Base-by-base conservation (phyloP, 2,113 vertebrate genomes). In the Elephas maximus region DNA sequence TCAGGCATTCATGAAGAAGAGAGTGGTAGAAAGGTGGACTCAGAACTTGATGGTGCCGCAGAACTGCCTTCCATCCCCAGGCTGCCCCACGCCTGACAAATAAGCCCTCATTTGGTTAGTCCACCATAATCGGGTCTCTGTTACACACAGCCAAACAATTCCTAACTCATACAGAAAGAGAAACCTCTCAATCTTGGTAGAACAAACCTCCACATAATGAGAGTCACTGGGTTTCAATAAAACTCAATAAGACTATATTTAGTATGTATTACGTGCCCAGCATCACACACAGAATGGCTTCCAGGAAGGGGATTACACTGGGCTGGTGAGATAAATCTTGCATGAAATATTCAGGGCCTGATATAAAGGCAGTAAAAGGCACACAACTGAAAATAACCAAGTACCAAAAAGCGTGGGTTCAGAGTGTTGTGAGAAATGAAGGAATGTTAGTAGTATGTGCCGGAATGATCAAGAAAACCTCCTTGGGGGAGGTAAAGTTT, bases 351-450 rank as follows among this genome's bases (percentile, higher is more conserved):
- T 44, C 0, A 8, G 57, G 45, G 82, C 8, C 0, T 8, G 1
- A 21, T 0, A 0, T 14, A 3, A 9, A 5, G 2, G 14, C 4
- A 2, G 44, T 4, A 0, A 1, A 5, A 28, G 84, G 1, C 11
- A 26, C 6, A 5, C 11, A 1, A 6, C 0, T 0, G 18, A 65
- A 60, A 73, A 18, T 0, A 0, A 37, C 21, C 15, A 60, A 10
- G 3, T 0, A 0, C 62, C 48, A 23, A 3, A 10, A 48, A 63
- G 11, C 6, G 4, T 0, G 0, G 30, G 12, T 37, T 10, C 15
- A 10, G 45, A 44, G 6, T 5, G n/a, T 7, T 3, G 21, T 12
- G 28, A 84, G 74, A 21, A 73, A 37, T 1, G 41, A 8, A 14
- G 37, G 20, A n/a, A 37, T 12, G 44, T 8, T 12, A 2, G 18